phyloP scores from a whole-genome alignment of 2,888 invertebrate genomes.

The Falcaria lacertinaria region DNA sequence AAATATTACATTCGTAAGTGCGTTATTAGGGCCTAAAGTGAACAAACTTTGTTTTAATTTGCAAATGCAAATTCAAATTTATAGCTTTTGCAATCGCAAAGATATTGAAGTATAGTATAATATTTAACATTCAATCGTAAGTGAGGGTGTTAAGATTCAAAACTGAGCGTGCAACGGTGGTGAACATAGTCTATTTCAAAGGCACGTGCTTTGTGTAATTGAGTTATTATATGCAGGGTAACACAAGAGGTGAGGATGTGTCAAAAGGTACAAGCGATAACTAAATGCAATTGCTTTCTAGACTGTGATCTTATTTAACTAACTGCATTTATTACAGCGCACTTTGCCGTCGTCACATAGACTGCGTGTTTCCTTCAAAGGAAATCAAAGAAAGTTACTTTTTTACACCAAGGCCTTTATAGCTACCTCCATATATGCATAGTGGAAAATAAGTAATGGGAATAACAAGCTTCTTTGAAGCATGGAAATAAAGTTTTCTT shows the following conservation, averaged over 20 bases:
- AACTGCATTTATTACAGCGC: constrained; percentile 38
- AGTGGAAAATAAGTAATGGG: too few species aligned
- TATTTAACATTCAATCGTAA: constrained; percentile 9
- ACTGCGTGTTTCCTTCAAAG: constrained; percentile 26
- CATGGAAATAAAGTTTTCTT: too few species aligned
- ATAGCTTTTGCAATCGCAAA: too few species aligned
- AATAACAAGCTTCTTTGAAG: too few species aligned
- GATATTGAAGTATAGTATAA: too few species aligned
- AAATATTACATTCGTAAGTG: too few species aligned
- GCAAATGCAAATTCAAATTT: too few species aligned
- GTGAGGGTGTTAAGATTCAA: constrained; percentile 1
- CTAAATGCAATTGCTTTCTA: constrained; percentile 59
- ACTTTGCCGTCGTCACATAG: constrained; percentile 20
- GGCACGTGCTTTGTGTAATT: constrained; percentile 44
- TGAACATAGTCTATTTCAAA: constrained; percentile 15
- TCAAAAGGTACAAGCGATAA: constrained; percentile 59
- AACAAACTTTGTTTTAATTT: too few species aligned
- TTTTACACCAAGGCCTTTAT: too few species aligned
- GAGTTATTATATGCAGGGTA: constrained; percentile 60
- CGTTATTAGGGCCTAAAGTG: too few species aligned
- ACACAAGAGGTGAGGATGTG: constrained; percentile 58
- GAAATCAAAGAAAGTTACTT: not conserved
- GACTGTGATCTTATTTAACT: constrained; percentile 45
- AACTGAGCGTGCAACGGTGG: constrained; percentile 1
- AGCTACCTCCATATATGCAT: too few species aligned